phyloP scores from a whole-genome alignment of 2,797 vertebrate species.

The Pampus argenteus region DNA sequence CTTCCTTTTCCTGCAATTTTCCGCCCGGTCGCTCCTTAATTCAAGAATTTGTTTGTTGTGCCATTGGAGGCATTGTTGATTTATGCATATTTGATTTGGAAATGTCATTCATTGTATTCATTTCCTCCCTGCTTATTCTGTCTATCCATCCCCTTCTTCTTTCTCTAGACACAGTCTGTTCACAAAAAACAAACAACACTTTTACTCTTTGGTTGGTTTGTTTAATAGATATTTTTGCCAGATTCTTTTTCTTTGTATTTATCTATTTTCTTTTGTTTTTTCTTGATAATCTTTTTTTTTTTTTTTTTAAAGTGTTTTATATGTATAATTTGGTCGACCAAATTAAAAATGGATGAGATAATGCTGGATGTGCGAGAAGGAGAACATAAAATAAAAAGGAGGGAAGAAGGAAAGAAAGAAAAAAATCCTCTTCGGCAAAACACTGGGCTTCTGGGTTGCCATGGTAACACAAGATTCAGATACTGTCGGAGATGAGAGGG shows the following conservation, averaged over 20 bases:
- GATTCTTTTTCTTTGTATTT: slow-evolving; percentile 21
- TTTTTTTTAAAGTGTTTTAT: no score
- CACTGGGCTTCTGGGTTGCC: slow-evolving; percentile 37
- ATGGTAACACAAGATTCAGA: slow-evolving; percentile 57
- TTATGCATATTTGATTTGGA: slow-evolving; percentile 81
- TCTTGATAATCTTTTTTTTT: slow-evolving; percentile 11
- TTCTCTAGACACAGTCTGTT: slow-evolving; percentile 43
- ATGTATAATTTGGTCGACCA: slow-evolving; percentile 29
- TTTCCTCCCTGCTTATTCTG: slow-evolving; percentile 52
- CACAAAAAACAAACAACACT: slow-evolving; percentile 46
- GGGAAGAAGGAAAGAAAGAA: no score
- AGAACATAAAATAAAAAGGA: slow-evolving; percentile 28
- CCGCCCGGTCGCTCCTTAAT: slow-evolving; percentile 72
- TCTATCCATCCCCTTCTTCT: slow-evolving; percentile 29
- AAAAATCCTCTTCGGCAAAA: slow-evolving; percentile 7
- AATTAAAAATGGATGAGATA: slow-evolving; percentile 43
- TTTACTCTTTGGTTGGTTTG: slow-evolving; percentile 23
- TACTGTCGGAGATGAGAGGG: slow-evolving; percentile 19
- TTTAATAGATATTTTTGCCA: slow-evolving; percentile 7
- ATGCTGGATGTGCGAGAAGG: background rate
- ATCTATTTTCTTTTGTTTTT: background rate
- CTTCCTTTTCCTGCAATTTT: slow-evolving; percentile 72
- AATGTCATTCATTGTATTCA: slow-evolving; percentile 77
- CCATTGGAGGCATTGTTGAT: slow-evolving; percentile 74
- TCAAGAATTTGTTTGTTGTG: slow-evolving; percentile 73